Conservation (phyloP, 2,888 invertebrate genomes). For the Diachrysia chrysitis region DNA sequence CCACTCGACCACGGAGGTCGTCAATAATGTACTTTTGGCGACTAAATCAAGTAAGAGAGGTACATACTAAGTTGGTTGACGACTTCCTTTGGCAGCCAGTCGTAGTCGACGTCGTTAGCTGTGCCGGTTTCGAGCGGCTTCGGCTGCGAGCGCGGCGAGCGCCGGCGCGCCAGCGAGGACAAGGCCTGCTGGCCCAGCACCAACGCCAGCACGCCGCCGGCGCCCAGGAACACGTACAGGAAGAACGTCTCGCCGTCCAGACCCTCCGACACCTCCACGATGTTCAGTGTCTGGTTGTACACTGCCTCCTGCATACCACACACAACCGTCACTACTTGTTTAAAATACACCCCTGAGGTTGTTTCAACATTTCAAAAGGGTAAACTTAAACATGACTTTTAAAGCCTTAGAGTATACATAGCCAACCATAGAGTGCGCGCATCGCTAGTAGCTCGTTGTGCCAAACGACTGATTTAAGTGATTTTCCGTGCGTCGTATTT, state of each 20-base stretch:
- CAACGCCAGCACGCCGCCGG: constrained; percentile 95
- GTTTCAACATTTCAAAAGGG: neutral
- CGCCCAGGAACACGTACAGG: constrained; percentile 98
- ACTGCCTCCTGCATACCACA: constrained; percentile 95
- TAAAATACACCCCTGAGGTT: neutral
- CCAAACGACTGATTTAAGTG: no score
- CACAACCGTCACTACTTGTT: neutral
- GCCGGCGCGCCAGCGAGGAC: constrained; percentile 94
- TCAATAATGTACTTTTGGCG: no score
- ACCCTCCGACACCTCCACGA: constrained; percentile 98
- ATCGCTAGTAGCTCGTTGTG: no score
- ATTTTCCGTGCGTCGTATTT: no score
- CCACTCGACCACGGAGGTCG: no score
- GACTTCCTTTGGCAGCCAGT: constrained; percentile 98
- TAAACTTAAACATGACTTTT: no score
- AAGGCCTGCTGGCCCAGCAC: constrained; percentile 97
- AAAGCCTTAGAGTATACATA: no score
- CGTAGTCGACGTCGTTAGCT: constrained; percentile 97
- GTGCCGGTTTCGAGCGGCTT: constrained; percentile 97
- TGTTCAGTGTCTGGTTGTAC: constrained; percentile 99
- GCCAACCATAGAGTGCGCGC: no score
- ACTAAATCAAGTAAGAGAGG: no score
- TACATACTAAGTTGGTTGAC: constrained; percentile 94
- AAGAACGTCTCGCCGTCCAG: constrained; percentile 99
- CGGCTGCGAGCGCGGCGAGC: constrained; percentile 87